Evolutionary conservation across 2,113 vertebrate genomes (phyloP), one percentile per base, ranked within the genome.

Genomic region (Stictonetta naevosa): DNA sequence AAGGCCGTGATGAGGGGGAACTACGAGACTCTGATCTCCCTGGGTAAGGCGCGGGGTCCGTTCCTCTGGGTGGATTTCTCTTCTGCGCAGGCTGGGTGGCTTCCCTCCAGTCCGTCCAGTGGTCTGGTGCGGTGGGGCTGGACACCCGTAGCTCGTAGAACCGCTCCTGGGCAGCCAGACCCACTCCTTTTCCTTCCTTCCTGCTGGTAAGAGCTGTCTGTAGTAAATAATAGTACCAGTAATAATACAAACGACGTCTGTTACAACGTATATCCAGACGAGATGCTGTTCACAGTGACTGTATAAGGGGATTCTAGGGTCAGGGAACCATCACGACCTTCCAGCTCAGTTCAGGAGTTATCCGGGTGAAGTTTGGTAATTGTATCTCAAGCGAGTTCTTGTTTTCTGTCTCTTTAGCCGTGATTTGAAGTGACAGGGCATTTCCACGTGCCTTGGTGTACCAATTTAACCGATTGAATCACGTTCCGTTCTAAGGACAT

Each of bases 1-100:
- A 88, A 96, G 93, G 97, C 98, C 0, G 98, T 98, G 60, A 98
- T 98, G 97, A 86, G 97, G 48, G 96, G 97, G 29, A 98, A 98
- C 96, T 98, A 98, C 0, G 98, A 98, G 86, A 97, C 85, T 23
- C 91, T 98, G 60, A 78, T 98, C 33, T 98, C 98, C 53, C 97
- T 98, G 96, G 98, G 98, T 98, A 92, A 97, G 97, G 55, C 33
- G 8, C 25, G 0, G 48, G 26, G 29, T 17, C 6, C 7, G 44
- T 14, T 7, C 8, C 33, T 10, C 33, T 1, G 4, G 15, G 2
- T 5, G 55, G 60, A 68, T 29, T 10, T 4, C 13, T 31, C 10
- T 3, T 1, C 11, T 0, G 16, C 6, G 9, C 6, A 5, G 40
- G 56, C 22, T 13, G 21, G 60, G 7, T 8, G 16, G 18, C 20